Evolutionary conservation across 2,888 invertebrate genomes (phyloP).

Genomic region (Diplazon laetatorius): DNA sequence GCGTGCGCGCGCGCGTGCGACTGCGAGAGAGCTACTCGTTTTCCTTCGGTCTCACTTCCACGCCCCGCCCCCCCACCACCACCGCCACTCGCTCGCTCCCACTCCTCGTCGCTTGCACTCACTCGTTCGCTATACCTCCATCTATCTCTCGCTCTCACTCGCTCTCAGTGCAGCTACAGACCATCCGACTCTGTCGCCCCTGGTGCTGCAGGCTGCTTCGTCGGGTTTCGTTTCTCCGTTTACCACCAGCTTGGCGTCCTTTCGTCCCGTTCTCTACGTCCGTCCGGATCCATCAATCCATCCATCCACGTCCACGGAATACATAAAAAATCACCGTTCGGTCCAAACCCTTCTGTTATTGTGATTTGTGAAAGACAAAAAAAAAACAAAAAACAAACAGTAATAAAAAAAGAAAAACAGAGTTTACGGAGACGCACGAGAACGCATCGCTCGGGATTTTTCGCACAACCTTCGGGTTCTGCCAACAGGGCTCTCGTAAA

Average conservation of each 20-base stretch:
- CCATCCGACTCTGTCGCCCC: neutral
- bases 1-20: neutral
- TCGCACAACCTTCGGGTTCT: too few relatives aligned
- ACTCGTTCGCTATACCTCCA: conserved; percentile 22
- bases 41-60: neutral
- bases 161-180: conserved; percentile 10
- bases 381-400: too few relatives aligned
- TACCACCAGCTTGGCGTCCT: conserved; percentile 15
- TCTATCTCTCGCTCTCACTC: conserved; percentile 34
- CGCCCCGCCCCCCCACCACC: too few relatives aligned
- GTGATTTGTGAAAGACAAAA: too few relatives aligned
- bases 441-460: too few relatives aligned
- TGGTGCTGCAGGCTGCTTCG: too few relatives aligned
- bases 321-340: too few relatives aligned
- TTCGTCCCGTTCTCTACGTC: neutral
- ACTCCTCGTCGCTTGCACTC: neutral
- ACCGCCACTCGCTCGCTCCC: too few relatives aligned
- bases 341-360: too few relatives aligned
- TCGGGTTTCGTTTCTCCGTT: neutral
- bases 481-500: too few relatives aligned
- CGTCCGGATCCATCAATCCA: neutral
- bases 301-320: neutral
- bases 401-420: too few relatives aligned
- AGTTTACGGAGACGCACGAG: too few relatives aligned
- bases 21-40: neutral